Evolutionary conservation across 2,888 invertebrate genomes (phyloP), one percentile per base, ranked within the genome.

Genomic region (Coleophora deauratella): DNA sequence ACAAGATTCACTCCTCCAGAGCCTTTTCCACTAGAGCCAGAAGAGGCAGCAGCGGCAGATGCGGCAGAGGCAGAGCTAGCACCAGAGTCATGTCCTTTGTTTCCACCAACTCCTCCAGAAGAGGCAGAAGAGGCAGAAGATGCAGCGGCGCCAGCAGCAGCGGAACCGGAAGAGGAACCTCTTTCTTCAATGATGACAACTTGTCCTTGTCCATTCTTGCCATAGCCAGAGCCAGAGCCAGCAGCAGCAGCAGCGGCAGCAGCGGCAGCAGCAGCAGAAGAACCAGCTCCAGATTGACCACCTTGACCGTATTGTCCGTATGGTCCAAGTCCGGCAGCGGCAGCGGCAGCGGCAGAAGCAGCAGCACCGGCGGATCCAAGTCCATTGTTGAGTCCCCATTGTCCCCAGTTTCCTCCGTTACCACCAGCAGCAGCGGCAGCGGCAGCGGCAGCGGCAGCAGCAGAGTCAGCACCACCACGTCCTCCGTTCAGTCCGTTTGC

Each of bases 301-400:
- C 10, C 8, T 9, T 8, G 15, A 15, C 38, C 44, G 27, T 37
- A 14, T 41, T 28, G 33, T 34, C 44, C 45, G 21, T 28, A 36
- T 41, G 32, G 36, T 37, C 42, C 41, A 12, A 27, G 3, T 12
- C 38, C 31, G 9, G 11, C 13, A 27, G 35, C 27, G 11, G 27
- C 27, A 9, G 31, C 32, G 10, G 12, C 9, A 33, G 33, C 2
- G 41, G 41, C 27, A 34, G 9, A 21, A 11, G 35, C 27, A 13
- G 34, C 41, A 2, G 35, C 13, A 10, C 9, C 31, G 31, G 31
- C 10, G 4, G 31, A 31, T 31, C 28, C 28, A 8, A 9, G 28
- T 28, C 28, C 28, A 21, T 21, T 21, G 21, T 21, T n/a, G n/a
- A n/a, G n/a, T n/a, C n/a, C n/a, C n/a, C n/a, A n/a, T n/a, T 21